Conservation (phyloP, 2,797 vertebrate genomes). For the Microctenopoma stevenorrisi region DNA sequence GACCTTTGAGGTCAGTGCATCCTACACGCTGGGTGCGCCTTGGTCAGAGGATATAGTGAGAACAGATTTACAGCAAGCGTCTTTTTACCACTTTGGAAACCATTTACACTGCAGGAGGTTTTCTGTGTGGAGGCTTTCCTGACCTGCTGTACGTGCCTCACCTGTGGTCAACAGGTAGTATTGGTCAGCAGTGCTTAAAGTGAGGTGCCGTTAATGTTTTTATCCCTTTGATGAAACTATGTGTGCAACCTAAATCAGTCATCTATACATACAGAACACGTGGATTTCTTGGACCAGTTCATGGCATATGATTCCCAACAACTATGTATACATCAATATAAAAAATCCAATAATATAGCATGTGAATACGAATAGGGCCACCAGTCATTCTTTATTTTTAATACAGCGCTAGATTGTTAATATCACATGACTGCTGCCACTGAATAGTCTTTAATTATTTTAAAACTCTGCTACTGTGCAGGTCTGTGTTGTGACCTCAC, state of each 20-base stretch:
- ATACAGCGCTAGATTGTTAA: no score
- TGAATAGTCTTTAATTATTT: no score
- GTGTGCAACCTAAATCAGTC: neutral
- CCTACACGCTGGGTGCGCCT: neutral
- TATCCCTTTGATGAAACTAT: neutral
- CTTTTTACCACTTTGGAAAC: neutral
- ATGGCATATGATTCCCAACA: no score
- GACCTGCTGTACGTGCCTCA: neutral
- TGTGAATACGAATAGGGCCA: no score
- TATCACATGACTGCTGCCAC: no score
- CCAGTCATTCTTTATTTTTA: no score
- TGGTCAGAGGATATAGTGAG: constrained; percentile 3
- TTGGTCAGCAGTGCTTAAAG: neutral
- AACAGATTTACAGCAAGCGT: neutral
- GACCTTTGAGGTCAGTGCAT: constrained; percentile 14
- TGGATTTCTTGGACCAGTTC: no score
- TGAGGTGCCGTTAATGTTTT: neutral
- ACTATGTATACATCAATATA: no score
- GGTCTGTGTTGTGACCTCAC: no score
- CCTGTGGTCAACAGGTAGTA: neutral
- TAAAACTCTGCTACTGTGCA: no score
- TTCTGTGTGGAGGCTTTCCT: constrained; percentile 1
- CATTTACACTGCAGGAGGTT: neutral
- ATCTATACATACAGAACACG: no score
- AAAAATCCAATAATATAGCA: no score